Base-by-base conservation (phyloP, 2,113 vertebrate species). In the Hipposideros armiger region DNA sequence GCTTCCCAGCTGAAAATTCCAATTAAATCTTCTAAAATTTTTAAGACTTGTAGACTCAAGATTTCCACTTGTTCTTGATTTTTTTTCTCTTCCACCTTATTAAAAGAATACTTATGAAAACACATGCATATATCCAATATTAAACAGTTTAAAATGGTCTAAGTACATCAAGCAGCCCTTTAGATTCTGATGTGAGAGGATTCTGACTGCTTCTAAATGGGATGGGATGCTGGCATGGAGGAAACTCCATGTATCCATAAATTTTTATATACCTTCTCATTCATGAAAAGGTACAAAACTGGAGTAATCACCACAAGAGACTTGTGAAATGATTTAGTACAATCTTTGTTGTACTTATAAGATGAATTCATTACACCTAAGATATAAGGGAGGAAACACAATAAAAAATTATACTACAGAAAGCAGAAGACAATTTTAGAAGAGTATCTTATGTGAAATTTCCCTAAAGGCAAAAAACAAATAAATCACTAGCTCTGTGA, bases 341-440 rank as follows among this genome's bases (percentile, higher is more conserved):
- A 81, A 36, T 85, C n/a, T 76, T 54, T 72, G 22, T 76, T 87
- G 13, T 93, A 62, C 78, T 95, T 90, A 88, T 3, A 94, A 90
- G 58, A 82, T 88, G 50, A 83, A 83, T 96, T 52, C 58, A 47
- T 88, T 80, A 70, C 1, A 60, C 22, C 36, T 2, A 85, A 88
- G 77, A 74, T 77, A 9, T 54, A 95, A 94, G 32, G 24, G 3
- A 78, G 67, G 54, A 90, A 91, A 77, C 7, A 16, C 1, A 72
- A 72, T 82, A 50, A 11, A 50, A 50, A 50, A 50, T 50, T 9
- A 50, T 50, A 50, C 50, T 50, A 50, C 11, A 50, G 60, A 94
- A 96, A 85, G n/a, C 42, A 95, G 60, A 96, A 82, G 88, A 70
- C 66, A 92, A 74, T 91, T 97, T 96, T 91, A 94, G 78, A 95